phyloP scores from a whole-genome alignment of 2,888 invertebrate genomes.

The Platerodrilus igneus region DNA sequence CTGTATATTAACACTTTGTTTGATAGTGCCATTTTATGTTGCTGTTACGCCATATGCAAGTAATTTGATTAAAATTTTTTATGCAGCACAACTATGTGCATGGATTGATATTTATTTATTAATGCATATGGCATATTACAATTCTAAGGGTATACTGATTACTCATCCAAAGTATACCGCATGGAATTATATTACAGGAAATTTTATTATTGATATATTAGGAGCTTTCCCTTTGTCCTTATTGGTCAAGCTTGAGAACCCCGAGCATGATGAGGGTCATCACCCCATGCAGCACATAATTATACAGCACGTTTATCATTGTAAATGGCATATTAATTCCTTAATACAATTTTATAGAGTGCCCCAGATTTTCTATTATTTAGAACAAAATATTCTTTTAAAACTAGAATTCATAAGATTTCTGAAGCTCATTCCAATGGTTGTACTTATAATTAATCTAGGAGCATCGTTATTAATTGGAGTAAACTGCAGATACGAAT shows the following conservation, averaged over 20 bases:
- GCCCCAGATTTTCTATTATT: constrained; percentile 13
- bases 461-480: constrained; percentile 14
- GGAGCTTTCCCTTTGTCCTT: constrained; percentile 48
- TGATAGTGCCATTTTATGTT: constrained; percentile 47
- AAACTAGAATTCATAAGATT: constrained; percentile 12
- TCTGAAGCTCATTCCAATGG: constrained; percentile 18
- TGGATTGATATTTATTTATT: constrained; percentile 49
- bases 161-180: constrained; percentile 50
- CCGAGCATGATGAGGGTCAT: constrained; percentile 42
- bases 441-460: constrained; percentile 19
- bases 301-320: constrained; percentile 37
- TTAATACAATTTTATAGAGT: constrained; percentile 27
- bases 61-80: constrained; percentile 41
- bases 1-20: constrained; percentile 44
- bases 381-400: constrained; percentile 19
- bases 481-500: constrained; percentile 9
- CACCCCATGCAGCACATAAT: constrained; percentile 47
- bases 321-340: constrained; percentile 19
- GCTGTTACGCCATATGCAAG: constrained; percentile 44
- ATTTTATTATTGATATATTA: constrained; percentile 47
- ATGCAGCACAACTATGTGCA: constrained; percentile 23
- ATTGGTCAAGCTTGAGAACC: constrained; percentile 10
- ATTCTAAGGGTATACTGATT: constrained; percentile 48
- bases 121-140: constrained; percentile 51
- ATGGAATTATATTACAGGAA: constrained; percentile 45